Conservation (phyloP, 2,888 invertebrate genomes). For the Ferrisia virgata region DNA sequence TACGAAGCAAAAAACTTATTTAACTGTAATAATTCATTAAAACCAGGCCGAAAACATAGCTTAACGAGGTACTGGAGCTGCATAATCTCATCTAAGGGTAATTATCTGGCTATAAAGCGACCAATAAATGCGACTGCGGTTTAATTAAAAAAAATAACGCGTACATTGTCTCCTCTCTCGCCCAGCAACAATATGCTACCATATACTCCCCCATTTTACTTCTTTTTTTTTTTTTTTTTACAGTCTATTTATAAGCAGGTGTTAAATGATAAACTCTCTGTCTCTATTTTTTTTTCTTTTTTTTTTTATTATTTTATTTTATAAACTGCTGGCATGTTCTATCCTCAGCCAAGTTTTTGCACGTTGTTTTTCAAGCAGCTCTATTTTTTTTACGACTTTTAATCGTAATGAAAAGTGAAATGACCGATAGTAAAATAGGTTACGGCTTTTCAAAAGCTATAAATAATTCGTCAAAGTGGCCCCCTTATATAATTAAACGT, state of each 20-base stretch:
- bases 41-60: neutral
- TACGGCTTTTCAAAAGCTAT: slow-evolving; percentile 12
- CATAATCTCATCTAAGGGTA: neutral
- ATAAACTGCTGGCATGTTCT: neutral
- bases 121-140: neutral
- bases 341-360: neutral
- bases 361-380: neutral
- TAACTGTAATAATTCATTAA: slow-evolving; percentile 6
- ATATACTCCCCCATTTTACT: neutral
- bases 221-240: neutral
- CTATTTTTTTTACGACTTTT: slow-evolving; percentile 26
- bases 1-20: neutral
- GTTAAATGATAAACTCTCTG: neutral
- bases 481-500: slow-evolving; percentile 13
- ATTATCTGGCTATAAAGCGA: neutral
- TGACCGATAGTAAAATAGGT: neutral
- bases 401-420: slow-evolving; percentile 28
- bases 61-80: neutral
- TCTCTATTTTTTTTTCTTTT: no score
- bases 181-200: neutral
- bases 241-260: neutral
- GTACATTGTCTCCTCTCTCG: neutral
- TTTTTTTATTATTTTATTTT: neutral
- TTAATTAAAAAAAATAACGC: neutral
- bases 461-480: slow-evolving; percentile 19